Evolutionary conservation across 2,888 invertebrate species (phyloP), one percentile per base, ranked within the genome.

Genomic region (Tholera decimalis): DNA sequence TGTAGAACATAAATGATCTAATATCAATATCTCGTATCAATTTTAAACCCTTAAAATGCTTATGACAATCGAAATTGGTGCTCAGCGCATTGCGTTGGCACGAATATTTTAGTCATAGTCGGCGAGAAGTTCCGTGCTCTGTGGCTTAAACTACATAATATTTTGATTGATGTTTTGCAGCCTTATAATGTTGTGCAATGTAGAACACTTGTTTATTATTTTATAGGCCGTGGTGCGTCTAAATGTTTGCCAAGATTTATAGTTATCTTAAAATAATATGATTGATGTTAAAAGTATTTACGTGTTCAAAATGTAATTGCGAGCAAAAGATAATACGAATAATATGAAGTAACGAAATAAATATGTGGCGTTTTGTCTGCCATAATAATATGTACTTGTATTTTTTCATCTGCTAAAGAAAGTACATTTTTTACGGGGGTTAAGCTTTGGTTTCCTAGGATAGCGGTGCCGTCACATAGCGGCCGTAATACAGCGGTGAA

Each of bases 221-320:
- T 44, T 44, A 50, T 28, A 6, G 20, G 22, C 50, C 56, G 53
- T 13, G 39, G 26, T 44, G 0, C 22, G 58, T 53, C 54, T 57
- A 55, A 58, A 64, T 49, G 68, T 49, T 24, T 20, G 28, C 15
- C 9, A 63, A 71, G 74, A 72, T 79, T 79, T 79, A 82, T 72
- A 18, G 57, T 18, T 39, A 59, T 72, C 64, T 67, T 57, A 72
- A 82, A 79, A 79, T 76, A 79, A 79, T 76, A 65, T 82, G 80
- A 79, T 79, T 82, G 59, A 82, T 72, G 69, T 43, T 44, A 20
- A 50, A 59, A 72, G 79, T 61, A 76, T 79, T 82, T 70, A 75
- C 65, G 37, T 28, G 59, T 71, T 61, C 63, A 50, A 79, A 73
- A 68, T 51, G 28, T 33, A 39, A 55, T 5, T 51, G 47, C 9